Conservation (phyloP, 2,113 vertebrate species). For the Diadophis punctatus region DNA sequence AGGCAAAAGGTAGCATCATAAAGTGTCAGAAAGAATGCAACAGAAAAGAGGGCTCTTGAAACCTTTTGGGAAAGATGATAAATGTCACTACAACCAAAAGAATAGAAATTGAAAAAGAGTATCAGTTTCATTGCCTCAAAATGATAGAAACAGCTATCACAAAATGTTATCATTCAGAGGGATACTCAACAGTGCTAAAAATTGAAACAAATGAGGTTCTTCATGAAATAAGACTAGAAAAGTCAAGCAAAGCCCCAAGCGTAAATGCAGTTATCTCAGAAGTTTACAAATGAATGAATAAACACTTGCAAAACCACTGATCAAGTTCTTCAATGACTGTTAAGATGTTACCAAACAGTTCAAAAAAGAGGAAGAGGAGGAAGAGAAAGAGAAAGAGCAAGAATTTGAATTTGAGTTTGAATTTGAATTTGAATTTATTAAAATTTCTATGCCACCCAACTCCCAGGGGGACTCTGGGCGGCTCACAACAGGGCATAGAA, state of each 20-base stretch:
- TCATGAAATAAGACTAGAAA: background rate
- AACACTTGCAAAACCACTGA: background rate
- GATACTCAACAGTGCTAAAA: background rate
- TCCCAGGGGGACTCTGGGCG: too few species aligned
- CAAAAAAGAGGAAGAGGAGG: background rate
- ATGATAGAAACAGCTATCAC: background rate
- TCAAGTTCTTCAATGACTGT: background rate
- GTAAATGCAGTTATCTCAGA: background rate
- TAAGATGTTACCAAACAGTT: background rate
- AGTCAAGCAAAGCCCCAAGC: background rate
- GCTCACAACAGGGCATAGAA: too few species aligned
- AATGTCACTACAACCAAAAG: background rate
- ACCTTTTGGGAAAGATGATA: background rate
- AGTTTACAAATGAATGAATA: background rate
- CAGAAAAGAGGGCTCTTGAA: background rate
- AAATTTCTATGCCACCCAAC: too few species aligned
- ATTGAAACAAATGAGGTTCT: background rate
- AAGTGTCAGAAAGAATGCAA: background rate
- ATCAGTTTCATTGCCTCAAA: background rate
- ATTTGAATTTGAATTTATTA: too few species aligned
- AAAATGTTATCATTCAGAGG: background rate
- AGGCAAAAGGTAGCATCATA: background rate
- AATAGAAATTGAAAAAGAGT: background rate
- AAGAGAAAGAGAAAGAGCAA: too few species aligned
- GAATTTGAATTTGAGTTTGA: too few species aligned